Evolutionary conservation across 2,888 invertebrate species (phyloP), one percentile per base, ranked within the genome.

Genomic region (Nysson spinosus): DNA sequence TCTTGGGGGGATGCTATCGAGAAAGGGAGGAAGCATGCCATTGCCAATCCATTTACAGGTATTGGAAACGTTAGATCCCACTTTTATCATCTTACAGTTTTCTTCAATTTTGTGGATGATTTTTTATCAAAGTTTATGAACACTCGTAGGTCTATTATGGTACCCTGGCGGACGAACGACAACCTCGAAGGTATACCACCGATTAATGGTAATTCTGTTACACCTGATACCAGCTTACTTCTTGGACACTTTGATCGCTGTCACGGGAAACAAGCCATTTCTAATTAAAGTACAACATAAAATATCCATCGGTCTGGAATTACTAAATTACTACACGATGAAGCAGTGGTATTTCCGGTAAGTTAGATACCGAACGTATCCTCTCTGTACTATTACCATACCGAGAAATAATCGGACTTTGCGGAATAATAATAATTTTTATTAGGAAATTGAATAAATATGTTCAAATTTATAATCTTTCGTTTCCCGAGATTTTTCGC

Each of bases 1-100:
- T 93, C 93, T 0, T 99, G 98, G 98, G 94, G 94, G 0, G 90
- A 93, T 54, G 92, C 95, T 34, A 89, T 97, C 63, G 91, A 93
- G 54, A 89, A 91, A 57, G 93, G 94, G 80, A 89, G 88, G 69
- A 88, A 88, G 30, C 87, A 86, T 75, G 85, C 77, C 0, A 89
- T 91, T 63, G 90, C 93, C 76, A 92, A 91, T 80, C 91, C 92
- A 0, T 89, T 91, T 70, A 88, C 86, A 67, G 85, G 87, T 87
- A n/a, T n/a, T n/a, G n/a, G n/a, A n/a, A n/a, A n/a, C n/a, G n/a
- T n/a, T n/a, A n/a, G n/a, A n/a, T n/a, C n/a, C n/a, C n/a, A n/a
- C n/a, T n/a, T n/a, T n/a, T n/a, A n/a, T n/a, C n/a, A n/a, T n/a
- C n/a, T n/a, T n/a, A n/a, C n/a, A 35, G 1, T 35, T 17, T 17